Evolutionary conservation across 2,797 vertebrate genomes (phyloP).

Genomic region (Poeciliopsis turneri): DNA sequence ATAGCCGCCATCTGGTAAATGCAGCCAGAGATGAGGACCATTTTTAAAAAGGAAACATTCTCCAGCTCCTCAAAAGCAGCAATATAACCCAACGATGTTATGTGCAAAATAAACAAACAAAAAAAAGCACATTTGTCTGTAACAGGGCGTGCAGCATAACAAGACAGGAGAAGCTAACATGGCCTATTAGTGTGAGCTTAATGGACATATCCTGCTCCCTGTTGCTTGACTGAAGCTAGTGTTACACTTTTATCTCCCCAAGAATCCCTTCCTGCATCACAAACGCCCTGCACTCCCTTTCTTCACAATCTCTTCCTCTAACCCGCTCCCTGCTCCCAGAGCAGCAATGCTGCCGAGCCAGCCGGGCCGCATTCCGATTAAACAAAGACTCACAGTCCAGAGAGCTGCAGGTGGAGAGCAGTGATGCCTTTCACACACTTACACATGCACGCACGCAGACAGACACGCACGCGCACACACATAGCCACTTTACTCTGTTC

Average conservation of each 20-base stretch:
- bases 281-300: conserved; percentile 19
- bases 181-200: background rate
- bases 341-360: conserved; percentile 62
- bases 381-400: conserved; percentile 68
- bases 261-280: conserved; percentile 10
- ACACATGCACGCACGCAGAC: conserved; percentile 6
- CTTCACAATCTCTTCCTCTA: conserved; percentile 25
- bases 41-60: background rate
- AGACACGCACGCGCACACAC: conserved; percentile 6
- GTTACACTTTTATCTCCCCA: conserved; percentile 7
- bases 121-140: background rate
- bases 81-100: background rate
- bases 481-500: background rate
- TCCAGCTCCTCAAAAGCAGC: background rate
- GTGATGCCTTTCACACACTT: conserved; percentile 18
- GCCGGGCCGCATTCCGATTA: conserved; percentile 69
- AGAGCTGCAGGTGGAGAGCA: conserved; percentile 62
- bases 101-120: background rate
- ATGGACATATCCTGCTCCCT: background rate
- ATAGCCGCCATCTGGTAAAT: background rate
- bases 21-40: background rate
- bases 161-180: background rate
- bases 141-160: background rate
- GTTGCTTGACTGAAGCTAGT: background rate
- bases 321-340: conserved; percentile 16